phyloP scores from a whole-genome alignment of 2,888 invertebrate genomes.

The Griposia aprilina region DNA sequence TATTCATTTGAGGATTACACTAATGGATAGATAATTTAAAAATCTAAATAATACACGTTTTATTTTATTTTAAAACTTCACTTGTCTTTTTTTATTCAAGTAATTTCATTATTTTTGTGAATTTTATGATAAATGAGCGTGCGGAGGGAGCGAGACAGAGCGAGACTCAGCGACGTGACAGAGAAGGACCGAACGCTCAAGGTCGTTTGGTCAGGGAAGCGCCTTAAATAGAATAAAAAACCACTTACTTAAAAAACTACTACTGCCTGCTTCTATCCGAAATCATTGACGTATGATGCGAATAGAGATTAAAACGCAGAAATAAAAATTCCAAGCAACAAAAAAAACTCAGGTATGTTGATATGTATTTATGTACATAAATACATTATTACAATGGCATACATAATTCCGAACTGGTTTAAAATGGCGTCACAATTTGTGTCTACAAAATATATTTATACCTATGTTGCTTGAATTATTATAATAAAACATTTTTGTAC shows the following conservation, averaged over 20 bases:
- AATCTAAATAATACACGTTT: too few relatives aligned
- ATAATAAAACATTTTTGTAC: conserved; percentile 56
- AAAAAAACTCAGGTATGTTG: conserved; percentile 69
- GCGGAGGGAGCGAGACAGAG: too few relatives aligned
- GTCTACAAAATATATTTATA: conserved; percentile 64
- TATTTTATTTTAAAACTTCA: too few relatives aligned
- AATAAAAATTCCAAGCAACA: conserved; percentile 71
- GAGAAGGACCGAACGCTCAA: too few relatives aligned
- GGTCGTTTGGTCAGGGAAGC: too few relatives aligned
- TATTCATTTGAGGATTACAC: too few relatives aligned
- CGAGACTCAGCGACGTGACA: too few relatives aligned
- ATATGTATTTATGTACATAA: conserved; percentile 76
- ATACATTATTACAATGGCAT: conserved; percentile 76
- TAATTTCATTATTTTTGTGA: too few relatives aligned
- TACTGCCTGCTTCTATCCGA: conserved; percentile 18
- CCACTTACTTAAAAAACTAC: conserved; percentile 16
- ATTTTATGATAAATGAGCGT: too few relatives aligned
- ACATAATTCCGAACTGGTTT: conserved; percentile 77
- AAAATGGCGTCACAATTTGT: conserved; percentile 71
- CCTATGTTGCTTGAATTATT: conserved; percentile 53
- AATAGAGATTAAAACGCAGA: conserved; percentile 59
- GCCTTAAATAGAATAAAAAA: conserved; percentile 1
- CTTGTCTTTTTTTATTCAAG: too few relatives aligned
- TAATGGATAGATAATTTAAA: too few relatives aligned
- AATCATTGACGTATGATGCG: conserved; percentile 48